Percentiles rank a stretch among this genome's conserved stretches.
Evolutionary conservation across 2,113 vertebrate genomes (phyloP).

Genomic region (Mus musculus): GRCm39 chr1:132976001-132976500

Average conservation of each 20-base stretch:
- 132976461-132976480: conserved; percentile 32
- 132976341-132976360: neutral
- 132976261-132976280: too few species aligned
- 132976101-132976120: neutral
- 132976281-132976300: neutral
- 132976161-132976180: too few species aligned
- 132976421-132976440: neutral
- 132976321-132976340: conserved; percentile 7
- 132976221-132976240: too few species aligned
- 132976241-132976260: too few species aligned
- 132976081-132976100: neutral
- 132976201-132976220: too few species aligned
- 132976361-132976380: neutral
- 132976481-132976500: neutral
- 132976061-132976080: conserved; percentile 50
- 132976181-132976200: too few species aligned
- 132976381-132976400: neutral
- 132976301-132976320: neutral
- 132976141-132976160: too few species aligned
- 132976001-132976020: neutral
- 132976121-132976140: too few species aligned
- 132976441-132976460: neutral
- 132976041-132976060: neutral
- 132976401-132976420: neutral
- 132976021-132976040: neutral